Percentiles rank a stretch among this genome's conserved stretches.
phyloP scores from a whole-genome alignment of 2,113 vertebrate genomes.

The Pseudopipra pipra region DNA sequence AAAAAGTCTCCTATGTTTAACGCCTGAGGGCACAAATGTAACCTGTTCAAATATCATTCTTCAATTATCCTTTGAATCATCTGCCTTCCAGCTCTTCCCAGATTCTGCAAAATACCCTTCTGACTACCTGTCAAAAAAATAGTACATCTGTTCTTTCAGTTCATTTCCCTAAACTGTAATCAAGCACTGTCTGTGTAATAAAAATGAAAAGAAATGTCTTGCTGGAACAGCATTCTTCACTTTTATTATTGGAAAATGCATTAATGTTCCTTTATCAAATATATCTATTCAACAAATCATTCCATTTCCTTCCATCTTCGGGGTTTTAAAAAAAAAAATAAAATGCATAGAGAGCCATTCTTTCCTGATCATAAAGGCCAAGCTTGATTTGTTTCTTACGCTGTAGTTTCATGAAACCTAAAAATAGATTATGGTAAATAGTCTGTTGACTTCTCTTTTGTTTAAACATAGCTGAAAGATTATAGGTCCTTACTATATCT shows the following conservation, averaged over 20 bases:
- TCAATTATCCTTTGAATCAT: slow-evolving; percentile 49
- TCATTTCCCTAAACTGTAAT: slow-evolving; percentile 54
- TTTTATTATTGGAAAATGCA: slow-evolving; percentile 46
- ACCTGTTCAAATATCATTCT: slow-evolving; percentile 49
- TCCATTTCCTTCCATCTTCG: not conserved
- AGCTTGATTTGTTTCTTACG: not conserved
- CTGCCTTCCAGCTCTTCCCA: slow-evolving; percentile 37
- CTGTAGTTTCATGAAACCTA: not conserved
- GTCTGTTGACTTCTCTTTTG: not conserved
- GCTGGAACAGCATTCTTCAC: slow-evolving; percentile 21
- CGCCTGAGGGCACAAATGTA: slow-evolving; percentile 15
- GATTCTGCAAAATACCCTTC: not conserved
- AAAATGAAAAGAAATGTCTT: slow-evolving; percentile 23
- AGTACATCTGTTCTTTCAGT: slow-evolving; percentile 31
- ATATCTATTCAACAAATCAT: slow-evolving; percentile 6
- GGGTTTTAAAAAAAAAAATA: not conserved
- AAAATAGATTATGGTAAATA: not conserved
- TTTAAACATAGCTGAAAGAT: not conserved
- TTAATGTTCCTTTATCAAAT: slow-evolving; percentile 36
- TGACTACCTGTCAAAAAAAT: slow-evolving; percentile 33
- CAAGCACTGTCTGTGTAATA: slow-evolving; percentile 10
- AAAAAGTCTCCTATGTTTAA: not conserved
- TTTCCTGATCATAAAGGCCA: not conserved
- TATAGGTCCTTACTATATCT: not conserved
- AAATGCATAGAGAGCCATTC: not conserved